Evolutionary conservation across 2,888 invertebrate species (phyloP).

Genomic region (Chymomyza fuscimana): DNA sequence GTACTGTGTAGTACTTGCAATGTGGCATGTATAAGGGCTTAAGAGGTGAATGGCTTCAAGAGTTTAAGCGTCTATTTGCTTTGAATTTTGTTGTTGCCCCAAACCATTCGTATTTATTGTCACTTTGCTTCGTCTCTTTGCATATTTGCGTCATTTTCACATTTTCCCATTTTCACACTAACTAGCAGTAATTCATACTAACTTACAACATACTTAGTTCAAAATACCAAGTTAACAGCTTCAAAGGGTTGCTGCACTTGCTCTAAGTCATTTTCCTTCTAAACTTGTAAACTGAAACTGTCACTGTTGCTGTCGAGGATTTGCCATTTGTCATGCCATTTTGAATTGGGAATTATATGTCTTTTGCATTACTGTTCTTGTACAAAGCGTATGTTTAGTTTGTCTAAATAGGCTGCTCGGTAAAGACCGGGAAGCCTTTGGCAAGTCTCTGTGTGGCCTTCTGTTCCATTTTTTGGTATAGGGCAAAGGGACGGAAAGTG

Average conservation of each 20-base stretch:
- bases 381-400: neutral
- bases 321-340: neutral
- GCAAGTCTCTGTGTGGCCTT: too few species aligned
- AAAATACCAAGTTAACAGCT: neutral
- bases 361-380: neutral
- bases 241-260: neutral
- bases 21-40: conserved; percentile 27
- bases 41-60: conserved; percentile 58
- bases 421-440: too few species aligned
- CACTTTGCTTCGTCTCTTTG: conserved; percentile 23
- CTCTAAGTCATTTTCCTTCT: neutral
- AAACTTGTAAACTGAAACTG: neutral
- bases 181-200: conserved; percentile 32
- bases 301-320: neutral
- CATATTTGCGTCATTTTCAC: conserved; percentile 63
- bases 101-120: neutral
- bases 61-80: neutral
- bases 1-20: neutral
- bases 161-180: conserved; percentile 59
- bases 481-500: too few species aligned
- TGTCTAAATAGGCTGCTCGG: too few species aligned
- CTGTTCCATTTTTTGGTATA: too few species aligned
- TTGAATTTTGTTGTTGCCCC: neutral
- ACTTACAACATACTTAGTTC: neutral
- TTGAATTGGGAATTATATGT: neutral